Evolutionary conservation across 1,140 invertebrate species (phyloP).

Genomic region (Cephus cinctus): DNA sequence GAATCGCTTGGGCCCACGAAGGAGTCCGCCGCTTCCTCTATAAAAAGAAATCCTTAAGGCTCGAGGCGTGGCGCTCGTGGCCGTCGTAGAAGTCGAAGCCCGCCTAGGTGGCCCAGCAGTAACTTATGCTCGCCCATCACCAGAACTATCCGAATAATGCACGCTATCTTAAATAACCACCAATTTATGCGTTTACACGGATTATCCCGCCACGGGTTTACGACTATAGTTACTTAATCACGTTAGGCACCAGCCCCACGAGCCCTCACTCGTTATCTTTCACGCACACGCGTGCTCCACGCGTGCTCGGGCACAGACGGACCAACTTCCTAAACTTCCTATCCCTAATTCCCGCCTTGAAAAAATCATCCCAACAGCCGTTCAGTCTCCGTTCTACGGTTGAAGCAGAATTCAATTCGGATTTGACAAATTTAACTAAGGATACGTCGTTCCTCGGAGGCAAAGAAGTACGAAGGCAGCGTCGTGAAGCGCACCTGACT

Average conservation of each 20-base stretch:
- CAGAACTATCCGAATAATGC: conserved; percentile 39
- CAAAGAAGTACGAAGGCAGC: too few species aligned
- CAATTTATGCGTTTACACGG: conserved; percentile 46
- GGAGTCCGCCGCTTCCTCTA: not conserved
- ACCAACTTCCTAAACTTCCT: too few species aligned
- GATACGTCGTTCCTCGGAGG: too few species aligned
- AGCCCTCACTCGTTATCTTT: conserved; percentile 11
- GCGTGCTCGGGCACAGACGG: conserved; percentile 17
- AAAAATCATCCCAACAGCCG: too few species aligned
- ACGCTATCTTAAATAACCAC: conserved; percentile 43
- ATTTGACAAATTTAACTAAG: too few species aligned
- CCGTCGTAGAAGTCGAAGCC: too few species aligned
- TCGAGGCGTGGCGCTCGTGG: conserved; percentile 26
- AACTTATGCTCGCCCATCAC: conserved; percentile 36
- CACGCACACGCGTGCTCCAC: conserved; percentile 11
- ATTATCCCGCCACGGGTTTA: conserved; percentile 38
- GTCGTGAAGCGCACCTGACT: too few species aligned
- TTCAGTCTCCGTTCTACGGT: too few species aligned
- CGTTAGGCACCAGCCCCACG: conserved; percentile 27
- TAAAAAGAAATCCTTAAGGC: conserved; percentile 9
- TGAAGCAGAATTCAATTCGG: too few species aligned
- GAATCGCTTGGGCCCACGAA: not conserved
- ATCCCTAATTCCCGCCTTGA: too few species aligned
- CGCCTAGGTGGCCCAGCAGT: conserved; percentile 39
- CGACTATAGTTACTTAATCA: conserved; percentile 46